A percentile compares a stretch with the other conserved stretches of the same genome.
Conservation (phyloP, 2,888 invertebrate genomes). For the Hanleya hanleyi region DNA sequence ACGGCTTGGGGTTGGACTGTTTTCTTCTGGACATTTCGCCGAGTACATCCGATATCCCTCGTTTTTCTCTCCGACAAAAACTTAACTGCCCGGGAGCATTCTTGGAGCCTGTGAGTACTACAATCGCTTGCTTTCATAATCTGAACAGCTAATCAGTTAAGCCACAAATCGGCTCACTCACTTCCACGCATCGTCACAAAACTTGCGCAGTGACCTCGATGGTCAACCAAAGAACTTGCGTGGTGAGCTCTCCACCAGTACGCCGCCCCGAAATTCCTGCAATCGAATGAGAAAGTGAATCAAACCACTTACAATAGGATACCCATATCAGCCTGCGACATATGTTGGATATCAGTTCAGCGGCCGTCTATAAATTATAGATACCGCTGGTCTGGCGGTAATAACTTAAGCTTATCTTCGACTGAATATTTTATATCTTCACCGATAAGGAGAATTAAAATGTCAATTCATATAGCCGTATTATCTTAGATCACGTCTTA, state of each 20-base stretch:
- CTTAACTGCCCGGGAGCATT: too few relatives aligned
- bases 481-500: not conserved
- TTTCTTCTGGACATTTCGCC: slow-evolving; percentile 91
- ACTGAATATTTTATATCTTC: slow-evolving; percentile 7
- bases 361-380: slow-evolving; percentile 1
- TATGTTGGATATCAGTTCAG: not conserved
- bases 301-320: slow-evolving; percentile 2
- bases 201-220: not conserved
- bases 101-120: too few relatives aligned
- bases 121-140: too few relatives aligned
- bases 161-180: too few relatives aligned
- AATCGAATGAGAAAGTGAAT: slow-evolving; percentile 1
- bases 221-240: not conserved
- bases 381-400: not conserved
- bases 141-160: too few relatives aligned
- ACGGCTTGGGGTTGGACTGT: slow-evolving; percentile 96
- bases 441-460: slow-evolving; percentile 5
- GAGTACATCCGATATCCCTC: too few relatives aligned
- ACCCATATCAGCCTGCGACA: slow-evolving; percentile 5
- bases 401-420: slow-evolving; percentile 5
- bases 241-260: not conserved
- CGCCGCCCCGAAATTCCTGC: not conserved
- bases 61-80: too few relatives aligned
- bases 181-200: too few relatives aligned
- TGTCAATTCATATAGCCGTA: slow-evolving; percentile 1